phyloP scores from a whole-genome alignment of 37 sponge, comb jelly and placozoan genomes.

The Diacarnus erythraeanus region DNA sequence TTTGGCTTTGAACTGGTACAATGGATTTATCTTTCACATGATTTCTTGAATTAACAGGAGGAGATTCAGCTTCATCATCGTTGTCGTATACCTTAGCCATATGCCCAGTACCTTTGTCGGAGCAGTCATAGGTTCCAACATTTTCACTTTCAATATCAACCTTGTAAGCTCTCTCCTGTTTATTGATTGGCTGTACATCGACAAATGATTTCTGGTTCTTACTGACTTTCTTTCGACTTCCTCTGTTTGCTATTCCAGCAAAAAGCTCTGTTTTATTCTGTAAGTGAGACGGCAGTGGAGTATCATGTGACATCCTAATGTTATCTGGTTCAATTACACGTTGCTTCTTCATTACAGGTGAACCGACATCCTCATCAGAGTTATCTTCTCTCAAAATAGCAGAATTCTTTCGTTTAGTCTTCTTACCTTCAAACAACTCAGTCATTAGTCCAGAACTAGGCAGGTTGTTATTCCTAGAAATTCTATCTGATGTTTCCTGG shows the following conservation, averaged over 20 bases:
- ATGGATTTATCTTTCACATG: too few species aligned
- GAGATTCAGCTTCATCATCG: too few species aligned
- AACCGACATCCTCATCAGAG: not conserved
- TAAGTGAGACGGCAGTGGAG: too few species aligned
- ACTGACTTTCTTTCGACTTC: not conserved
- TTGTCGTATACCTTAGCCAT: too few species aligned
- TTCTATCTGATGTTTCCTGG: too few species aligned
- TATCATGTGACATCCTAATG: too few species aligned
- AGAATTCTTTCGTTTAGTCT: not conserved
- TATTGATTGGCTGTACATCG: not conserved
- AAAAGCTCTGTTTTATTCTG: not conserved
- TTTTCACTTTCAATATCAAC: not conserved
- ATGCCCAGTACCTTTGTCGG: too few species aligned
- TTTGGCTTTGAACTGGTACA: too few species aligned
- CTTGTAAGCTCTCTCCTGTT: not conserved
- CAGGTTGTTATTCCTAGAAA: not conserved
- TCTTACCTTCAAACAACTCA: slow-evolving; percentile 15
- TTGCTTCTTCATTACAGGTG: too few species aligned
- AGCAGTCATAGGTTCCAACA: too few species aligned
- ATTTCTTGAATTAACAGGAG: too few species aligned
- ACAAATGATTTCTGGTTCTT: not conserved
- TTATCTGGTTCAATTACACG: not conserved
- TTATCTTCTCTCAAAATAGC: not conserved
- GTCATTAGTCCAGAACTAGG: slow-evolving; percentile 14
- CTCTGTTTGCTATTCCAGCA: not conserved